Evolutionary conservation across 1,140 invertebrate species (phyloP).

Genomic region (Euschistus heros): DNA sequence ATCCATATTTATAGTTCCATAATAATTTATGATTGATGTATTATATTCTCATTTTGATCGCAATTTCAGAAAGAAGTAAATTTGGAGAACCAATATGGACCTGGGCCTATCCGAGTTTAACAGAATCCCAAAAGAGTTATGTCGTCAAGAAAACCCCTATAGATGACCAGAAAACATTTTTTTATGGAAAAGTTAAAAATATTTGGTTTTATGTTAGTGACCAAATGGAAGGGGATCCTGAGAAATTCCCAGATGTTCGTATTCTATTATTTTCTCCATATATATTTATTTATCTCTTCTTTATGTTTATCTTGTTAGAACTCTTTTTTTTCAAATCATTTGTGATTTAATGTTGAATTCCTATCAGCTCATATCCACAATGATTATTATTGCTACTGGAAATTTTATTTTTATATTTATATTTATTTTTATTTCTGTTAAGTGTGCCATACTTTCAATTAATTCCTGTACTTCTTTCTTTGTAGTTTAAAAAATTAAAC

Average conservation of each 20-base stretch:
- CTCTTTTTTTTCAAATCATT: neutral
- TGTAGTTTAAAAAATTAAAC: too few relatives aligned
- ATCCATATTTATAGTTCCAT: too few relatives aligned
- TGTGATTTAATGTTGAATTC: neutral
- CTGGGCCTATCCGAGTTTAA: slow-evolving; percentile 7
- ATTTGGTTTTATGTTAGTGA: slow-evolving; percentile 13
- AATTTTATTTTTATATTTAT: too few relatives aligned
- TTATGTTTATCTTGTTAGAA: neutral
- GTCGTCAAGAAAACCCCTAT: neutral
- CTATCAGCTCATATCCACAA: neutral
- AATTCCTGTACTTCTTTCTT: too few relatives aligned
- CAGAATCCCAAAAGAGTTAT: slow-evolving; percentile 5
- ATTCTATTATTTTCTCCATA: neutral
- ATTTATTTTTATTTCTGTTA: too few relatives aligned
- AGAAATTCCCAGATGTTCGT: slow-evolving; percentile 3
- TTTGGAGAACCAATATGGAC: slow-evolving; percentile 6
- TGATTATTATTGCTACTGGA: too few relatives aligned
- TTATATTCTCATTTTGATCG: neutral
- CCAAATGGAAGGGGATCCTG: neutral
- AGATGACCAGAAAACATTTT: slow-evolving; percentile 10
- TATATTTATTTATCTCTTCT: neutral
- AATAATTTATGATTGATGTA: neutral
- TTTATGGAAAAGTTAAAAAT: neutral
- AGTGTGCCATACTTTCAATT: too few relatives aligned
- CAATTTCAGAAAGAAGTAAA: slow-evolving; percentile 9